phyloP scores from a whole-genome alignment of 37 sponge, comb jelly and placozoan species.

The Diacarnus erythraeanus region DNA sequence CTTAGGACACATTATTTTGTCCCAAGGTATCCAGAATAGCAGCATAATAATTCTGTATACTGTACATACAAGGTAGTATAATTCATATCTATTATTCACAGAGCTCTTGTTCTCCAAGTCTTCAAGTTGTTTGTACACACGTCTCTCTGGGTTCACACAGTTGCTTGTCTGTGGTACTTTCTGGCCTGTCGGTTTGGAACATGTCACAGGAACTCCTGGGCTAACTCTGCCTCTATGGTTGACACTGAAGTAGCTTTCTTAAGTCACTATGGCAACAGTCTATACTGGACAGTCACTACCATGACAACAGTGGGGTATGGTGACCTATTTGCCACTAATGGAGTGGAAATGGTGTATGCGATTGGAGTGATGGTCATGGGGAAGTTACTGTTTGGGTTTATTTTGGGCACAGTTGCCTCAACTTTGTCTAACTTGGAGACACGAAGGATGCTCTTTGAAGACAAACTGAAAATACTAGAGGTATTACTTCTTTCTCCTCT shows the following conservation, averaged over 20 bases:
- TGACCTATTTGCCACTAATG: slow-evolving; percentile 37
- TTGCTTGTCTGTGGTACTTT: slow-evolving; percentile 80
- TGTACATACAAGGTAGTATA: not conserved
- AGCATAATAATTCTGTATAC: no score
- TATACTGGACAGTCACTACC: slow-evolving; percentile 81
- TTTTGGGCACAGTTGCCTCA: slow-evolving; percentile 78
- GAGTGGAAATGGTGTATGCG: slow-evolving; percentile 59
- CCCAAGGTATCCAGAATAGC: no score
- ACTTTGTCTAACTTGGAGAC: slow-evolving; percentile 68
- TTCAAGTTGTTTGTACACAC: slow-evolving; percentile 72
- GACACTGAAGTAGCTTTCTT: not conserved
- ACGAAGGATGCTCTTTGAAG: slow-evolving; percentile 61
- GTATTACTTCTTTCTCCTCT: slow-evolving; percentile 12
- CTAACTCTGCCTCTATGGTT: slow-evolving; percentile 16
- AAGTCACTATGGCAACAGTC: slow-evolving; percentile 66
- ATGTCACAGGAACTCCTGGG: slow-evolving; percentile 61
- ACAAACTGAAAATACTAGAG: slow-evolving; percentile 62
- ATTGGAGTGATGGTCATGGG: slow-evolving; percentile 73
- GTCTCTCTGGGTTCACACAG: slow-evolving; percentile 61
- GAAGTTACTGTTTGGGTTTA: slow-evolving; percentile 77
- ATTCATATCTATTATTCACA: not conserved
- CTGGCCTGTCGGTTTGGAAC: slow-evolving; percentile 56
- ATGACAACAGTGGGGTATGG: slow-evolving; percentile 82
- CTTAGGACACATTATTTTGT: no score
- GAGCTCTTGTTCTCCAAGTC: slow-evolving; percentile 55